These are phyloP conservation scores for Machimus atricapillus DNA, from an alignment of 2,888 invertebrate genomes.

Conservation along the genomic window DNA sequence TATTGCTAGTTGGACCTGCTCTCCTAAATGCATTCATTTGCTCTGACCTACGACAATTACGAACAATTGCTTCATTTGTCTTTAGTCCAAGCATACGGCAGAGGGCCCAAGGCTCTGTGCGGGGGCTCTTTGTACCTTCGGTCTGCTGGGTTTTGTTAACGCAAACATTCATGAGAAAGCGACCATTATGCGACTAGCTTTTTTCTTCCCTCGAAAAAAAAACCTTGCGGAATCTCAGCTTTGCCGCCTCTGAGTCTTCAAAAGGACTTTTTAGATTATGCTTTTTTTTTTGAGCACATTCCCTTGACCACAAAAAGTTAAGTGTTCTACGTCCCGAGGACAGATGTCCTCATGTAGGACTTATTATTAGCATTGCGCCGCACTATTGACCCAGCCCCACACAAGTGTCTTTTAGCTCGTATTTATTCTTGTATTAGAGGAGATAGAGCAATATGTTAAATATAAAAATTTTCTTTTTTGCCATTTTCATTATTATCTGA, in stretches of 20 bases:
- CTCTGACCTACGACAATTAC: background rate
- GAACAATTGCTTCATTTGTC: background rate
- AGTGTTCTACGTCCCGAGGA: background rate
- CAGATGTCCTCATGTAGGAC: background rate
- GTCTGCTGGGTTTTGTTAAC: background rate
- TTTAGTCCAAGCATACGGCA: background rate
- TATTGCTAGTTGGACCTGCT: background rate
- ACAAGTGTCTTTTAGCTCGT: no score
- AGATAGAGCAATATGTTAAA: background rate
- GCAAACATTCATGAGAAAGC: background rate
- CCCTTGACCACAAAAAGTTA: background rate
- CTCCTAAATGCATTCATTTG: background rate
- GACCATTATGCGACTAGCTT: background rate
- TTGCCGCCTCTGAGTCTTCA: background rate
- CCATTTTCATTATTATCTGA: constrained; percentile 13
- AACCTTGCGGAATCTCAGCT: background rate
- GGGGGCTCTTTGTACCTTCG: background rate
- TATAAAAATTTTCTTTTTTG: background rate
- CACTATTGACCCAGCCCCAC: background rate
- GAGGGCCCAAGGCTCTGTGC: background rate
- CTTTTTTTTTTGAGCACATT: background rate
- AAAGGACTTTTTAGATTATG: background rate
- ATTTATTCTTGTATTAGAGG: background rate
- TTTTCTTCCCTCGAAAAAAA: background rate
- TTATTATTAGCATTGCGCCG: background rate